These are phyloP conservation scores for Bothrops jararaca DNA, from an alignment of 2,113 vertebrate species.

Conservation along the genomic window DNA sequence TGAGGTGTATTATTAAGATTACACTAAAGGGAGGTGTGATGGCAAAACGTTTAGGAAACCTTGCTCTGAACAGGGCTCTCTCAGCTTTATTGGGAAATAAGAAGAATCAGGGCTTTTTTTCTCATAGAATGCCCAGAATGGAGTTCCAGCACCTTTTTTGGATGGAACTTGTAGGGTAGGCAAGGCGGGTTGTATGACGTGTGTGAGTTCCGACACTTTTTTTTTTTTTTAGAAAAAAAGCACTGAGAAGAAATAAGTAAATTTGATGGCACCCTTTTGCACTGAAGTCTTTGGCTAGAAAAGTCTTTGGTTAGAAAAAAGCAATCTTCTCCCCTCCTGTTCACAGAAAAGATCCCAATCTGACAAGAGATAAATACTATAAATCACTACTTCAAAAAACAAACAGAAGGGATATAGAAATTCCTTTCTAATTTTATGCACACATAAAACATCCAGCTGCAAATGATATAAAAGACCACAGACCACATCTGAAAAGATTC, in stretches of 20 bases:
- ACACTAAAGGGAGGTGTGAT: background rate
- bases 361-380: background rate
- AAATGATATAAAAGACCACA: background rate
- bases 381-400: background rate
- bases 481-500: background rate
- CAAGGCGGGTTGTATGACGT: too few relatives aligned
- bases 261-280: background rate
- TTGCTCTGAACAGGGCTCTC: background rate
- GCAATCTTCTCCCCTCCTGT: background rate
- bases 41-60: background rate
- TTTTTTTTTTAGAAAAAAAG: too few relatives aligned
- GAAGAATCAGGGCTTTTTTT: background rate
- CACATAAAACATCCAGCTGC: background rate
- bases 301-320: background rate
- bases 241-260: background rate
- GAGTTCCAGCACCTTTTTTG: too few relatives aligned
- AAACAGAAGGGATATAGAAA: background rate
- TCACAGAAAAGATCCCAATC: background rate
- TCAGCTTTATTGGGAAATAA: background rate
- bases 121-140: too few relatives aligned
- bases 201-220: too few relatives aligned
- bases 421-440: background rate
- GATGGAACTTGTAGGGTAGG: too few relatives aligned
- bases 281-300: background rate
- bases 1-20: background rate